A percentile compares a stretch with the other conserved stretches of the same genome.
These are phyloP conservation scores for Heliconius hortense DNA, from an alignment of 2,888 invertebrate genomes.

Conservation along the genomic window DNA sequence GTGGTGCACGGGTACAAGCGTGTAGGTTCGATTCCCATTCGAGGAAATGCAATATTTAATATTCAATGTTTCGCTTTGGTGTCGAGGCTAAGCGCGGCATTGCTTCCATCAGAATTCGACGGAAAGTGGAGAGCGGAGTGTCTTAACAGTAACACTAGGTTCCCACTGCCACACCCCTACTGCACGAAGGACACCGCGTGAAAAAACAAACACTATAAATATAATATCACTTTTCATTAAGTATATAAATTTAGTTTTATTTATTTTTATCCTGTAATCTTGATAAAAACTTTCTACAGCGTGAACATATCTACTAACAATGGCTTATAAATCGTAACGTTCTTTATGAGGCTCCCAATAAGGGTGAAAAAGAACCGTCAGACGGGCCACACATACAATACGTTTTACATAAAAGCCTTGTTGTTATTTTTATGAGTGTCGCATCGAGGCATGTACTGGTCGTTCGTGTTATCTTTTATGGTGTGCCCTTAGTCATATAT, in stretches of 20 bases:
- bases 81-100: too few relatives aligned
- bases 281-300: conserved; percentile 17
- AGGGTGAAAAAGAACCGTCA: conserved; percentile 45
- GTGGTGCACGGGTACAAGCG: too few relatives aligned
- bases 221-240: background rate
- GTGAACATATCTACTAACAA: conserved; percentile 35
- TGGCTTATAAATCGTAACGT: conserved; percentile 43
- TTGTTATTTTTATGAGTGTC: conserved; percentile 66
- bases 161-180: too few relatives aligned
- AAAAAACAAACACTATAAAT: background rate
- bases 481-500: conserved; percentile 65
- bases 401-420: conserved; percentile 65
- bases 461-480: conserved; percentile 71
- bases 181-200: background rate
- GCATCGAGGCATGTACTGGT: conserved; percentile 64
- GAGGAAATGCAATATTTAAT: too few relatives aligned
- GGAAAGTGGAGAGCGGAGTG: too few relatives aligned
- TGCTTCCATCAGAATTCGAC: too few relatives aligned
- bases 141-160: too few relatives aligned
- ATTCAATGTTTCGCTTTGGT: too few relatives aligned
- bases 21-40: too few relatives aligned
- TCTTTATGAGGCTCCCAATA: conserved; percentile 38
- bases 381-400: conserved; percentile 61
- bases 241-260: background rate
- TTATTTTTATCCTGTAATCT: conserved; percentile 18